Base-by-base conservation (phyloP, 2,888 invertebrate genomes). In the Gymnocheta viridis region DNA sequence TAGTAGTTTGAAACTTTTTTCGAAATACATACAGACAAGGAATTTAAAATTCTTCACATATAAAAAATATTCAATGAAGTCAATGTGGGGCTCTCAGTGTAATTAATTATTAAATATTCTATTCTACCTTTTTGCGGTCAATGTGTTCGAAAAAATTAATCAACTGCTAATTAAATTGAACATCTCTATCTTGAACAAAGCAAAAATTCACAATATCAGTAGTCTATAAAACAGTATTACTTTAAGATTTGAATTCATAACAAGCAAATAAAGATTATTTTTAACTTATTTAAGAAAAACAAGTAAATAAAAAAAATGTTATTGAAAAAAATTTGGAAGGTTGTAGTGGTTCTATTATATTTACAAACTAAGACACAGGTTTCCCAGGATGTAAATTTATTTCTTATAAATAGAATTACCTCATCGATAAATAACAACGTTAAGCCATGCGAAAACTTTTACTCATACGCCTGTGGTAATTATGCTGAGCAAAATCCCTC, bases 401-500 rank as follows among this genome's bases (percentile, higher is more conserved):
- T 6, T 4, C 2, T 41, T 2, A 5, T n/a, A 22, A 44, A 58
- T 1, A 32, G 24, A 17, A 88, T 90, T 4, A 69, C 82, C 0
- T 58, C 85, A 7, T 87, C 89, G 62, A 76, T 89, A 35, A 76
- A 88, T 32, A 51, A 44, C 14, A 86, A 35, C 10, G 69, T 22
- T 1, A 17, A 86, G 19, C 87, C 89, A 0, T 91, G 91, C 80
- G 85, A 88, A 1, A 86, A 91, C 72, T 91, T 88, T 64, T 88
- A 88, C 29, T 38, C 86, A 9, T 87, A 89, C 78, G 91, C 90
- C 2, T 91, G 91, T 69, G 90, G 89, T 24, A 88, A 86, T 29
- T 91, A 90, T 88, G 69, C 67, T 0, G 29, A 73, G 0, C 47
- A 56, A 1, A 90, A 91, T 64, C 4, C 51, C 1, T 24, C 80